Percentiles rank a stretch among this genome's conserved stretches.
These are phyloP conservation scores for Ormyrus nitidulus DNA, from an alignment of 2,888 invertebrate genomes.

Conservation along the genomic window DNA sequence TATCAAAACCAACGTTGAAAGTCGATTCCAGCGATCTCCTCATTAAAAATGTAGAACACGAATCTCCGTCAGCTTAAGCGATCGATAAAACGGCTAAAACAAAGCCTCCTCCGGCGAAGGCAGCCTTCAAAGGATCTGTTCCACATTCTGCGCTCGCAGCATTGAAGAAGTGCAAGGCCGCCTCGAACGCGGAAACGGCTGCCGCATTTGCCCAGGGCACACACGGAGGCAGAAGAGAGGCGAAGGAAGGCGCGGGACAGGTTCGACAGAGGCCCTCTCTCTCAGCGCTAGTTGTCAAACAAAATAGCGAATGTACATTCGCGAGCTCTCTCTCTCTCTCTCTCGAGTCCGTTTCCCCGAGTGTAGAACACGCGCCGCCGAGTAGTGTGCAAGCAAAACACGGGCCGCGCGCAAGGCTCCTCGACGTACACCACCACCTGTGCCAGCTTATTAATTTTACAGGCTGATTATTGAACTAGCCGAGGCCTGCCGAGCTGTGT, in stretches of 20 bases:
- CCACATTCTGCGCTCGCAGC: neutral
- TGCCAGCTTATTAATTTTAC: neutral
- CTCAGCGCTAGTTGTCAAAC: constrained; percentile 60
- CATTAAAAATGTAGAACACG: too few relatives aligned
- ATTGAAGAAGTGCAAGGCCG: constrained; percentile 43
- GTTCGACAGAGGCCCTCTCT: neutral
- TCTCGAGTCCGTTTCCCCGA: neutral
- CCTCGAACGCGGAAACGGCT: constrained; percentile 70
- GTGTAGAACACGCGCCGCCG: constrained; percentile 48
- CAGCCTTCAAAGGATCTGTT: neutral
- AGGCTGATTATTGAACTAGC: too few relatives aligned
- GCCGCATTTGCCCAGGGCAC: constrained; percentile 60
- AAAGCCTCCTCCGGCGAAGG: too few relatives aligned
- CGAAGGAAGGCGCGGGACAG: neutral
- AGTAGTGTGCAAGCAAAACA: constrained; percentile 50
- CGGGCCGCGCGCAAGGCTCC: constrained; percentile 4
- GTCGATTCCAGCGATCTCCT: too few relatives aligned
- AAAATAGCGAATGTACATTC: constrained; percentile 64
- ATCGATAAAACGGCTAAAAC: too few relatives aligned
- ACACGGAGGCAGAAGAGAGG: constrained; percentile 52
- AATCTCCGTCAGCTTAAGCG: too few relatives aligned
- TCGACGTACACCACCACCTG: neutral
- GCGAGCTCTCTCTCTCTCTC: neutral
- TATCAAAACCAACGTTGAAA: neutral
- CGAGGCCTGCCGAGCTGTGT: too few relatives aligned